Evolutionary conservation across 1,140 invertebrate species (phyloP).

Genomic region (Meteorus sp.): DNA sequence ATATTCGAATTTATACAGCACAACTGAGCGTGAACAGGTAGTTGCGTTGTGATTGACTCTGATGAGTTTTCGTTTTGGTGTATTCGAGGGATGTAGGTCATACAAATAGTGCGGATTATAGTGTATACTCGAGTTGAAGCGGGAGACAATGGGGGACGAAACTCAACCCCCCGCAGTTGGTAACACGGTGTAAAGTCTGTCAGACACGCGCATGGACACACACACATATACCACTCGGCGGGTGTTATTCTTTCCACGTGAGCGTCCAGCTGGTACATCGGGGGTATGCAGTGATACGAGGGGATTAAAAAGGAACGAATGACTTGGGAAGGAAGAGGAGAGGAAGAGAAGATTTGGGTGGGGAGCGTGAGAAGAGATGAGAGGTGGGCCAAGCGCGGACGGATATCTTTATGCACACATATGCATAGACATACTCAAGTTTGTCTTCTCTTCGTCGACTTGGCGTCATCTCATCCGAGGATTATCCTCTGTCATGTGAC

Average conservation of each 20-base stretch:
- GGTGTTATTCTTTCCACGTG: slow-evolving; percentile 52
- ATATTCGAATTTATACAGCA: too few species aligned
- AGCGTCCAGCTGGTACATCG: slow-evolving; percentile 54
- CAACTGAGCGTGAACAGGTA: too few species aligned
- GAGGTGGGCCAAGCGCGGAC: too few species aligned
- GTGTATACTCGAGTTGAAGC: too few species aligned
- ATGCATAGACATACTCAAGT: slow-evolving; percentile 40
- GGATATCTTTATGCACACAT: too few species aligned
- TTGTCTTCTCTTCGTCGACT: slow-evolving; percentile 49
- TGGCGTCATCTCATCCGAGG: slow-evolving; percentile 18
- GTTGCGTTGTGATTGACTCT: too few species aligned
- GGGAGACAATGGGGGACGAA: too few species aligned
- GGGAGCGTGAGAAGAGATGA: slow-evolving; percentile 31
- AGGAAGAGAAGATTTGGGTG: slow-evolving; percentile 29
- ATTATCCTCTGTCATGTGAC: slow-evolving; percentile 16
- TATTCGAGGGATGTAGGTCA: too few species aligned
- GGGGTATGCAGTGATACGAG: slow-evolving; percentile 53
- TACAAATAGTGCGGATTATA: too few species aligned
- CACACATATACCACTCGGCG: slow-evolving; percentile 44
- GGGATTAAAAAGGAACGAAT: slow-evolving; percentile 55
- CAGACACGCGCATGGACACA: slow-evolving; percentile 39
- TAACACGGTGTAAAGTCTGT: slow-evolving; percentile 55
- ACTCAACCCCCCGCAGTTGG: slow-evolving; percentile 45
- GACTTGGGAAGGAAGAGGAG: slow-evolving; percentile 34
- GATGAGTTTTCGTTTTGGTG: too few species aligned